These are phyloP conservation scores for Chelon auratus DNA, from an alignment of 2,797 vertebrate species.

Conservation along the genomic window DNA sequence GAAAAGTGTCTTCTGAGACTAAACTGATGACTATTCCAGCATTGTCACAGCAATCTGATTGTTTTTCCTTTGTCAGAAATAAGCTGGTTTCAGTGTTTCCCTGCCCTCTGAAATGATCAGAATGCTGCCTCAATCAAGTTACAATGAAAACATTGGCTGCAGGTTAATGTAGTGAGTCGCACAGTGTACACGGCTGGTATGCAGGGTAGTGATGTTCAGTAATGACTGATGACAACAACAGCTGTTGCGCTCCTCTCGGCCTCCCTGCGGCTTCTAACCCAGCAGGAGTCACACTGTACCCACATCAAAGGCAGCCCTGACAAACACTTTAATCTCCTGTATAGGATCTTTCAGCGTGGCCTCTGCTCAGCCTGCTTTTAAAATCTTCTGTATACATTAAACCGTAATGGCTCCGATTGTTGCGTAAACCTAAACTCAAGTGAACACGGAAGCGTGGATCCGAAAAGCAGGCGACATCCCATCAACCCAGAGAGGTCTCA, in stretches of 20 bases:
- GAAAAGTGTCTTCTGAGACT: background rate
- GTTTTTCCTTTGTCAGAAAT: conserved; percentile 19
- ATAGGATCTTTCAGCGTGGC: conserved; percentile 35
- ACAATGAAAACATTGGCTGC: conserved; percentile 44
- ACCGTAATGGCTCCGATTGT: conserved; percentile 7
- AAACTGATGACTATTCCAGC: conserved; percentile 39
- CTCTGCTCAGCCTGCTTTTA: conserved; percentile 18
- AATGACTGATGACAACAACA: conserved; percentile 62
- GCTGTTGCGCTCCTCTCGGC: conserved; percentile 45
- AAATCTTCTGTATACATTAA: conserved; percentile 51
- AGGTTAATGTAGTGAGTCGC: background rate
- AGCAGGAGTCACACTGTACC: conserved; percentile 51
- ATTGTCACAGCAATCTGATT: background rate
- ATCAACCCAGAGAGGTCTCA: background rate
- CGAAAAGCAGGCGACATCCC: conserved; percentile 1
- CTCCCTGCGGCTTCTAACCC: conserved; percentile 39
- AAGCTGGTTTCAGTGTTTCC: conserved; percentile 22
- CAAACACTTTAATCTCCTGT: conserved; percentile 45
- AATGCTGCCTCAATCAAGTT: conserved; percentile 43
- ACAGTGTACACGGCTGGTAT: background rate
- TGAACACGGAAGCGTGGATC: conserved; percentile 13
- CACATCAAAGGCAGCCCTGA: conserved; percentile 59
- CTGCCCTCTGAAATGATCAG: background rate
- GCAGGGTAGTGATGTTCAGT: background rate
- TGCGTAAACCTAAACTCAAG: conserved; percentile 34